phyloP scores from a whole-genome alignment of 2,797 vertebrate genomes.

The Ficedula albicollis region DNA sequence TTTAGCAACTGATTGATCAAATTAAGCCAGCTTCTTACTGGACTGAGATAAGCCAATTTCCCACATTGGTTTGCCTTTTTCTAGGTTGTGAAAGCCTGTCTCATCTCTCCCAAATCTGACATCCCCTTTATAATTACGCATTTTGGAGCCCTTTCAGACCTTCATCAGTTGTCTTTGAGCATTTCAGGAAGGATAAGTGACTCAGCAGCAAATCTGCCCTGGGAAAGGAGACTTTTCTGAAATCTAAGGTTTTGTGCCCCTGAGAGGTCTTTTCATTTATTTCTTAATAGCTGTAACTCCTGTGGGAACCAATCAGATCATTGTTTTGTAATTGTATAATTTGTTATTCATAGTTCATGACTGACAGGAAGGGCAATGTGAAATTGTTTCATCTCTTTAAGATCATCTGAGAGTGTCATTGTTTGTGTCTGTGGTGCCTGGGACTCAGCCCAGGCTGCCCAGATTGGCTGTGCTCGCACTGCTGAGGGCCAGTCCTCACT shows the following conservation, averaged over 20 bases:
- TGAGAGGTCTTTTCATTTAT: constrained; percentile 19
- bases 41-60: constrained; percentile 33
- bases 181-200: constrained; percentile 13
- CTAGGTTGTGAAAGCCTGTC: constrained; percentile 1
- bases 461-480: background rate
- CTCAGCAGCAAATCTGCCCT: constrained; percentile 6
- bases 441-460: background rate
- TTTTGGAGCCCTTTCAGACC: constrained; percentile 28
- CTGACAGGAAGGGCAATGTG: background rate
- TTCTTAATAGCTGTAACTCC: background rate
- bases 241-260: background rate
- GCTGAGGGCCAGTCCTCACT: background rate
- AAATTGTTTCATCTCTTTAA: background rate
- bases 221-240: background rate
- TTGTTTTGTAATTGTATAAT: constrained; percentile 12
- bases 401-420: background rate
- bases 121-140: constrained; percentile 15
- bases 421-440: background rate
- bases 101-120: constrained; percentile 47
- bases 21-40: constrained; percentile 27
- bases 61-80: constrained; percentile 26
- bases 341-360: constrained; percentile 24
- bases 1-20: constrained; percentile 23
- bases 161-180: constrained; percentile 14
- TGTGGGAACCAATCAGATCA: constrained; percentile 1